These are phyloP conservation scores for Dasyurus viverrinus DNA, from an alignment of 2,113 vertebrate genomes.

Conservation along the genomic window DNA sequence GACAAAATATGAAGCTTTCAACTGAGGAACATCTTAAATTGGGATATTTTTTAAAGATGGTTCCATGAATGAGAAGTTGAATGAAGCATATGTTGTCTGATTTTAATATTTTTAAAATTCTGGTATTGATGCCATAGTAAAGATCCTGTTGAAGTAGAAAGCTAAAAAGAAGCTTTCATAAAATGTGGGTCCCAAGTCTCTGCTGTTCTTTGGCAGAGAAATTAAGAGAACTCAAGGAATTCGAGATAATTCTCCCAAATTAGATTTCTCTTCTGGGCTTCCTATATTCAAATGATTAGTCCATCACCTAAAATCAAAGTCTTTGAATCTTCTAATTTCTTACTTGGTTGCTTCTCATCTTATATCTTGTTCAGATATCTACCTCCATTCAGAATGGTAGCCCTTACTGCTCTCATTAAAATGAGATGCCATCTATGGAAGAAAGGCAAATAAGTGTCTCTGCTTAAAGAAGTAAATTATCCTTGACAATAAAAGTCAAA, in stretches of 20 bases:
- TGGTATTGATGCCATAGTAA: too few species aligned
- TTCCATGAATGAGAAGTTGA: too few species aligned
- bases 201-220: neutral
- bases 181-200: too few species aligned
- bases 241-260: conserved; percentile 5
- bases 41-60: too few species aligned
- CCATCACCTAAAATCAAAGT: neutral
- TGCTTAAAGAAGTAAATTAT: neutral
- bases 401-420: neutral
- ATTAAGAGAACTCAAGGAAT: conserved; percentile 20
- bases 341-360: neutral
- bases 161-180: too few species aligned
- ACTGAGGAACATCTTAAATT: too few species aligned
- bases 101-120: too few species aligned
- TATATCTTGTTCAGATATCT: neutral
- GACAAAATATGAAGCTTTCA: too few species aligned
- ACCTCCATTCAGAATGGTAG: conserved; percentile 1
- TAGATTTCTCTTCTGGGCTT: neutral
- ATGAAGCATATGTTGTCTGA: too few species aligned
- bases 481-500: neutral
- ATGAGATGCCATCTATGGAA: conserved; percentile 1
- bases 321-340: neutral
- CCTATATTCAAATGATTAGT: neutral
- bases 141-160: too few species aligned
- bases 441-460: neutral